A percentile compares a stretch with the other conserved stretches of the same genome.
Conservation (phyloP, 2,113 vertebrate species). For the Urocynchramus pylzowi region DNA sequence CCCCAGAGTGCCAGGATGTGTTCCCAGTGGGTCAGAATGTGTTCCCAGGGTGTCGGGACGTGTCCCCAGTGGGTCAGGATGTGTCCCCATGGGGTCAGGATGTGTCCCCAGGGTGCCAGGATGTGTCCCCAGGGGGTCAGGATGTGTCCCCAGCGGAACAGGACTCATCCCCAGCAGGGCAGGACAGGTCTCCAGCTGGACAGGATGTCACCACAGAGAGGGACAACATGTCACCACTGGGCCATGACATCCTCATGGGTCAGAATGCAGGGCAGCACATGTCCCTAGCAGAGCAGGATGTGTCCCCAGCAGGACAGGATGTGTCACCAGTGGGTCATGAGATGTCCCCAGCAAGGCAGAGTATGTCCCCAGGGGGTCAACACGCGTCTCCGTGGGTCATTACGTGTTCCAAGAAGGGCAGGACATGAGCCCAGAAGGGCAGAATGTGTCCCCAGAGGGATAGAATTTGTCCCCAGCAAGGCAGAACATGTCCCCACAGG, state of each 20-base stretch:
- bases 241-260: fast-evolving
- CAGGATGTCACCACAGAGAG: background rate
- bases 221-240: fast-evolving
- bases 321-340: background rate
- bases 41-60: too few species aligned
- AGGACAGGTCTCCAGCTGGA: background rate
- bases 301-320: background rate
- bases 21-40: too few species aligned
- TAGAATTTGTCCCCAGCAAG: background rate
- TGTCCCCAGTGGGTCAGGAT: background rate
- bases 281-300: background rate
- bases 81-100: fast-evolving
- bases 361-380: too few species aligned
- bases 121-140: fast-evolving
- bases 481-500: too few species aligned
- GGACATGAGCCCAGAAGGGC: background rate
- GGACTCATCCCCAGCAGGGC: fast-evolving
- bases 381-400: too few species aligned
- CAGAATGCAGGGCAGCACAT: background rate
- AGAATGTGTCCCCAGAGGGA: background rate
- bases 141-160: background rate
- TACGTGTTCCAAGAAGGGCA: background rate
- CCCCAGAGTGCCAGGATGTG: too few species aligned
- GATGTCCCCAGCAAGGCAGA: background rate
- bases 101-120: fast-evolving